Evolutionary conservation across 2,113 vertebrate genomes (phyloP), one percentile per base, ranked within the genome.

Genomic region (Arvicanthis niloticus): DNA sequence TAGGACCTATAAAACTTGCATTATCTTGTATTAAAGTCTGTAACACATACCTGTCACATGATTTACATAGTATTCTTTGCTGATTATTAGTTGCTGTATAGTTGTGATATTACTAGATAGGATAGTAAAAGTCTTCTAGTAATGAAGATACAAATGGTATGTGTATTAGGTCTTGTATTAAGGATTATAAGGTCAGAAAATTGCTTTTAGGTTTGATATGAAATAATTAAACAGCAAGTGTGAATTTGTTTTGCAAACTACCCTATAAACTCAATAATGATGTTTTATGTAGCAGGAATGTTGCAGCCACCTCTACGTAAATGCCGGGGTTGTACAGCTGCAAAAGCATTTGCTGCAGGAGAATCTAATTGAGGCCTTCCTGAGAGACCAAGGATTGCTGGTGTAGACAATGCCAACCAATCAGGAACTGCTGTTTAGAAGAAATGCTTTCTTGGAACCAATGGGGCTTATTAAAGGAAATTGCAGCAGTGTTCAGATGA

Each of bases 51-150:
- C 65, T 77, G 78, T 42, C 4, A 91, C 58, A 56, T 91, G 3
- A 8, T 70, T 85, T 93, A 2, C n/a, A 24, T 12, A 77, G 1
- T 68, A 26, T 1, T 42, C 40, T 93, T 96, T 93, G 17, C 4
- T 93, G 37, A 76, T 91, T 88, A 91, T 68, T 88, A 62, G 88
- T 60, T 91, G 67, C n/a, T 76, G 40, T 10, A 91, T 16, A 70
- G 2, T 81, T 45, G 42, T 2, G 1, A 72, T 31, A 0, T 81
- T 85, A 70, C 42, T 60, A 60, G 90, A 93, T 80, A 87, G n/a
- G 72, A 88, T 58, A n/a, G 4, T 40, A 82, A 91, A 60, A n/a
- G 26, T 6, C 65, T 88, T 78, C 62, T 84, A 84, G 94, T 80
- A 91, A 58, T 13, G 88, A 65, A 17, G 29, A 29, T 12, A 0